A percentile compares a stretch with the other conserved stretches of the same genome.
phyloP scores from a whole-genome alignment of 2,888 invertebrate species.

The Caenorhabditis imperialis region DNA sequence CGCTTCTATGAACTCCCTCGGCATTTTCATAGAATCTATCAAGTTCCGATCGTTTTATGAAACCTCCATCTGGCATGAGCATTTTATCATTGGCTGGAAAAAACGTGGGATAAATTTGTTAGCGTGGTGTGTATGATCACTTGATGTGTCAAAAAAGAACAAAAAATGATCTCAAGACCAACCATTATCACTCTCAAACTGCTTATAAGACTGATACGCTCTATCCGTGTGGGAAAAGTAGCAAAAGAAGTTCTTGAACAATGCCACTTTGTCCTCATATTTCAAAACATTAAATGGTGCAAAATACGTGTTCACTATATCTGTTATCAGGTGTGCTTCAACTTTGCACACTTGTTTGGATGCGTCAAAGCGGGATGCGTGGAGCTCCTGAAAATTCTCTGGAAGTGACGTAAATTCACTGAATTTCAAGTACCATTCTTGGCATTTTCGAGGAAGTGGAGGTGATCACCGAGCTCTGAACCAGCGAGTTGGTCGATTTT shows the following conservation, averaged over 20 bases:
- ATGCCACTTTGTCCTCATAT: conserved; percentile 67
- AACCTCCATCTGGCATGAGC: conserved; percentile 75
- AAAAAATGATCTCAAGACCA: neutral
- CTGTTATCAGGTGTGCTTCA: conserved; percentile 72
- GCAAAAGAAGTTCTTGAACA: conserved; percentile 75
- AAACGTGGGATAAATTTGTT: no score
- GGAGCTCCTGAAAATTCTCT: conserved; percentile 39
- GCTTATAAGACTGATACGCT: conserved; percentile 71
- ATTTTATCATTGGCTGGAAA: conserved; percentile 69
- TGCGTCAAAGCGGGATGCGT: conserved; percentile 66
- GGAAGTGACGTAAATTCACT: no score
- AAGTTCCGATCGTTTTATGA: conserved; percentile 68
- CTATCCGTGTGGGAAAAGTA: conserved; percentile 74
- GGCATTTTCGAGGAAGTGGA: conserved; percentile 14
- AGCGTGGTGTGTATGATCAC: no score
- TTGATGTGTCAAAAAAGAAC: neutral
- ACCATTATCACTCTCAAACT: conserved; percentile 65
- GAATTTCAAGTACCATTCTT: conserved; percentile 20
- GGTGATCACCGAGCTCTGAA: conserved; percentile 60
- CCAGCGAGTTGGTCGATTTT: conserved; percentile 68
- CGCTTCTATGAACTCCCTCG: conserved; percentile 64
- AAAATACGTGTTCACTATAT: conserved; percentile 74
- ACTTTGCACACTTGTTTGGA: conserved; percentile 73
- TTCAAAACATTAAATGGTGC: conserved; percentile 66
- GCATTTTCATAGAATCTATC: conserved; percentile 72